Evolutionary conservation across 64 coral and sea anemone genomes (phyloP).

Genomic region (Pachyseris speciosa): DNA sequence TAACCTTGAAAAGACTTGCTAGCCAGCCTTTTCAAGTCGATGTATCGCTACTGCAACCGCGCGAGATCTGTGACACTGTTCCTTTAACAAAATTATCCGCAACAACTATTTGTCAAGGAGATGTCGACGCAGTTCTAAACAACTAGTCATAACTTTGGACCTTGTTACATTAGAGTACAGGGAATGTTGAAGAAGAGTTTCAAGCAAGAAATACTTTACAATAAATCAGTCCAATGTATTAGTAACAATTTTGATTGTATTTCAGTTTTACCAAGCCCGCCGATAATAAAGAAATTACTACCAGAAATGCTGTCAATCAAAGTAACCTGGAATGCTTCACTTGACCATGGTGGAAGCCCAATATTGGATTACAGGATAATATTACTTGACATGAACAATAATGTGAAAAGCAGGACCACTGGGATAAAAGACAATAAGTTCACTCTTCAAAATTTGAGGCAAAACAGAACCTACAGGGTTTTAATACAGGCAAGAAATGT

Average conservation of each 20-base stretch:
- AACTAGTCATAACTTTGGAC: too few species aligned
- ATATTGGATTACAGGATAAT: slow-evolving; percentile 4
- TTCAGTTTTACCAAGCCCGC: not conserved
- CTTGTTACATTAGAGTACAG: too few species aligned
- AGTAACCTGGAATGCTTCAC: not conserved
- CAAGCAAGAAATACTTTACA: too few species aligned
- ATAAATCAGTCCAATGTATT: too few species aligned
- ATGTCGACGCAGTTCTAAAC: too few species aligned
- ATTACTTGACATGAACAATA: not conserved
- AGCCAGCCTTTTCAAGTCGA: too few species aligned
- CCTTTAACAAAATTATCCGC: too few species aligned
- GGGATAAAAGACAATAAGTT: not conserved
- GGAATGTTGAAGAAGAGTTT: too few species aligned
- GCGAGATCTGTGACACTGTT: too few species aligned
- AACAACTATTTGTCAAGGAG: too few species aligned
- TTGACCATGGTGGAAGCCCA: not conserved
- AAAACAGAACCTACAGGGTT: not conserved
- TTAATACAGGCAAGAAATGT: not conserved
- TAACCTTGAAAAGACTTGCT: too few species aligned
- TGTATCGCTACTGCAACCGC: too few species aligned
- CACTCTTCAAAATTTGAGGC: not conserved
- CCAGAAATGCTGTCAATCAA: not conserved
- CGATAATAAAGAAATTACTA: not conserved
- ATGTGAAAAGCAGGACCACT: not conserved
- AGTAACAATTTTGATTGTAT: not conserved